Base-by-base conservation (phyloP, 2,797 vertebrate genomes). In the Takifugu rubripes region DNA sequence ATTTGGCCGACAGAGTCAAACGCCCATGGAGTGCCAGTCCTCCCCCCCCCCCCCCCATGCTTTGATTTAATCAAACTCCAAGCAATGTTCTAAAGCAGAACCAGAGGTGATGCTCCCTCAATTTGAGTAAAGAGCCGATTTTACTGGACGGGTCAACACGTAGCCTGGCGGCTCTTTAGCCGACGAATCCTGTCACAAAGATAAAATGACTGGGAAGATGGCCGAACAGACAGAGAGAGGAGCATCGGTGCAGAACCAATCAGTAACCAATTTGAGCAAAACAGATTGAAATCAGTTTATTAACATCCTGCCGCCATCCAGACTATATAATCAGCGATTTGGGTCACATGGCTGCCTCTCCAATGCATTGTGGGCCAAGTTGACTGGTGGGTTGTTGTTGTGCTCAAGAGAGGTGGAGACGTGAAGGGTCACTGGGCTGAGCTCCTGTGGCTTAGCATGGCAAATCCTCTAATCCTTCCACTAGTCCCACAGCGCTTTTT, bases 391-490 rank as follows among this genome's bases (percentile, higher is more conserved):
- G 51, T 67, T 70, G 69, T 52, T 73, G 67, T 27, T 61, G 14
- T 49, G 58, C 43, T 70, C 45, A 44, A 61, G 51, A 57, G 66
- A 70, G 64, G 66, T 68, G 56, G 68, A 71, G 68, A 66, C 57
- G 66, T 25, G 54, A 33, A 47, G 76, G 79, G 84, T 87, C 78
- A 88, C 52, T 75, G 59, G 81, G 81, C 67, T 71, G 64, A 64
- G 83, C 85, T 84, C 68, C 74, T 74, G 51, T 70, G 77, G 87
- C 76, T 92, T 91, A 90, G 77, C 64, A 61, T 45, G 42, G 80
- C 65, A 90, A 92, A 91, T 91, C 90, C 90, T 84, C 74, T 66
- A 91, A 92, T 91, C 90, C 88, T 69, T 59, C 59, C 80, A 52
- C 66, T 48, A 66, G 65, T 64, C 71, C 75, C 81, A 78, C 67